These are phyloP conservation scores for Mimumesa dahlbomi DNA, from an alignment of 2,888 invertebrate species.

Conservation along the genomic window DNA sequence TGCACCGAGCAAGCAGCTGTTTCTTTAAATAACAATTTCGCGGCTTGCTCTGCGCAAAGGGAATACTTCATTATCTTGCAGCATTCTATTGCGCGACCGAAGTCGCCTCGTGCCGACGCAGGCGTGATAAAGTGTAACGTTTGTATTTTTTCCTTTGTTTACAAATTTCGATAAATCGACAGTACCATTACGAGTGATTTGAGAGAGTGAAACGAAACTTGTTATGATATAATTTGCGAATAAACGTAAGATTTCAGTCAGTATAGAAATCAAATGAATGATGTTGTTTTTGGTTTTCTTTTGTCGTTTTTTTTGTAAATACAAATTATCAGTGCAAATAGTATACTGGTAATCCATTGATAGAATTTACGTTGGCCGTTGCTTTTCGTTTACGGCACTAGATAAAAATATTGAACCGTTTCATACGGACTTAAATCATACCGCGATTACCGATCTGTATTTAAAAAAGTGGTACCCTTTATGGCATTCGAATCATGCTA, in stretches of 20 bases:
- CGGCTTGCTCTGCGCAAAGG: slow-evolving; percentile 41
- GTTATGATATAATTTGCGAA: slow-evolving; percentile 17
- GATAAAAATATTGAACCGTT: slow-evolving; percentile 60
- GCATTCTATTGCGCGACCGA: slow-evolving; percentile 34
- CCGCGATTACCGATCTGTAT: slow-evolving; percentile 31
- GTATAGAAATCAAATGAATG: slow-evolving; percentile 17
- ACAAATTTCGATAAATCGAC: slow-evolving; percentile 40
- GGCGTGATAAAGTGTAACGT: slow-evolving; percentile 59
- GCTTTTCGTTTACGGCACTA: slow-evolving; percentile 6
- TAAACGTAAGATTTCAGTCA: slow-evolving; percentile 37
- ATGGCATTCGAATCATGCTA: slow-evolving; percentile 39
- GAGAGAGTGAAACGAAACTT: slow-evolving; percentile 22
- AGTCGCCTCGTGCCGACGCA: slow-evolving; percentile 66
- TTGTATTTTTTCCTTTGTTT: slow-evolving; percentile 43
- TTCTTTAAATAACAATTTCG: slow-evolving; percentile 53
- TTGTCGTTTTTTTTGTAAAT: neutral
- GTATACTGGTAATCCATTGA: neutral
- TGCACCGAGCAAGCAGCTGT: slow-evolving; percentile 44
- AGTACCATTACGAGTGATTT: slow-evolving; percentile 19
- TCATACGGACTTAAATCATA: slow-evolving; percentile 64
- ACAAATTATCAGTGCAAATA: neutral
- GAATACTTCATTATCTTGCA: slow-evolving; percentile 30
- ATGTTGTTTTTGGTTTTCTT: neutral
- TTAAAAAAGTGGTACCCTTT: slow-evolving; percentile 38
- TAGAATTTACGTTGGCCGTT: slow-evolving; percentile 29